Conservation (phyloP, 2,888 invertebrate genomes). For the Branchellion lobata region DNA sequence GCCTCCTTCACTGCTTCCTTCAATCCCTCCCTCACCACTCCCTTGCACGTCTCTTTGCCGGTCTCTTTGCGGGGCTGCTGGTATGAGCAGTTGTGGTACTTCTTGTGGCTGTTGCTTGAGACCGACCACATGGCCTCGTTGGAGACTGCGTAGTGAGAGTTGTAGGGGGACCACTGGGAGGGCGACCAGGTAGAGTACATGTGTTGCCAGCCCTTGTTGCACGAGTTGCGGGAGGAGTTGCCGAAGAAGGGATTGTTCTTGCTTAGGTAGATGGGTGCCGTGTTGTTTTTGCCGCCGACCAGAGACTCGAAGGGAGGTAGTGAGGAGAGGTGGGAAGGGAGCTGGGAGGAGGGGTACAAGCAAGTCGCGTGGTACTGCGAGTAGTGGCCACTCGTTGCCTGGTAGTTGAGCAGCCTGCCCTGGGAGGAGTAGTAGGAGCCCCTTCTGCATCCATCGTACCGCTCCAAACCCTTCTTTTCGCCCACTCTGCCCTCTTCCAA, state of each 20-base stretch:
- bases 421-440: background rate
- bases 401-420: background rate
- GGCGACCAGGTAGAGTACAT: background rate
- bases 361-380: background rate
- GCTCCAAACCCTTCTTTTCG: background rate
- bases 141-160: background rate
- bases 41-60: background rate
- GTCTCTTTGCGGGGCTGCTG: background rate
- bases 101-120: background rate
- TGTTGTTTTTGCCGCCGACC: slow-evolving; percentile 8
- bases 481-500: slow-evolving; percentile 27
- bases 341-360: background rate
- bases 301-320: slow-evolving; percentile 41
- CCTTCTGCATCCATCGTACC: background rate
- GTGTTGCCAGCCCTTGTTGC: background rate
- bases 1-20: background rate
- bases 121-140: background rate
- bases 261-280: background rate
- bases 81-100: slow-evolving; percentile 4
- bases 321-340: background rate
- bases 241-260: background rate
- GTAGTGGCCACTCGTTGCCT: background rate
- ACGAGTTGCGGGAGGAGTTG: background rate
- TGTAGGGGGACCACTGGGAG: background rate
- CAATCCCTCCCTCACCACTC: no score